Evolutionary conservation across 2,113 vertebrate species (phyloP).

Genomic region (Gila orcuttii): DNA sequence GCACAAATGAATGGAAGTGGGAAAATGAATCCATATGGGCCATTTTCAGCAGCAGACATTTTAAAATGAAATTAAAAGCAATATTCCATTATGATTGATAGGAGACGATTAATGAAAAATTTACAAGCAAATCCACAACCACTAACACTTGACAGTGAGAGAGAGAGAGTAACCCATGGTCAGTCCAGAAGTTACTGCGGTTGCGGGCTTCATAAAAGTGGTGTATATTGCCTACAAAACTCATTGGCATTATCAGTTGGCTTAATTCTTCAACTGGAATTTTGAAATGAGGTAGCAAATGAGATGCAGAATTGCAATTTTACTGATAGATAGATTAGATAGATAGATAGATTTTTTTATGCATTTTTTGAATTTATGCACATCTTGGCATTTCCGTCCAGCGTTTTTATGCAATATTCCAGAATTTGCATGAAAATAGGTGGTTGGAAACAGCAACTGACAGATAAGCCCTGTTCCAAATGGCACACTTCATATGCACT

Average conservation of each 20-base stretch:
- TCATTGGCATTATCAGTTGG: background rate
- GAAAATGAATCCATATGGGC: background rate
- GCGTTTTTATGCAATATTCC: no score
- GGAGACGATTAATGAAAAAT: conserved; percentile 55
- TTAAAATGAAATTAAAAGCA: background rate
- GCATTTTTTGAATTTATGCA: no score
- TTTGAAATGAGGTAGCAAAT: background rate
- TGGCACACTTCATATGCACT: no score
- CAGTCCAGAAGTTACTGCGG: conserved; percentile 10
- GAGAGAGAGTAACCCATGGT: background rate
- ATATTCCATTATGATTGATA: conserved; percentile 21
- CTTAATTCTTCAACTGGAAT: background rate
- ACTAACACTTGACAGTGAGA: conserved; percentile 20
- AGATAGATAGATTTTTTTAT: no score
- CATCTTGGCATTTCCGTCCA: no score
- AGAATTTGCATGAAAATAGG: no score
- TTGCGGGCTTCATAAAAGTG: conserved; percentile 18
- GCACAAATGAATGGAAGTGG: background rate
- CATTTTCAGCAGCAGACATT: conserved; percentile 24
- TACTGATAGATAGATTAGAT: no score
- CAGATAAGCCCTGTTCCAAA: no score
- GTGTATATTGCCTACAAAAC: background rate
- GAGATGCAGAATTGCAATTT: background rate
- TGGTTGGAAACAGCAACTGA: no score
- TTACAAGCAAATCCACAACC: conserved; percentile 44